A percentile compares a stretch with the other conserved stretches of the same genome.
These are phyloP conservation scores for Mohoua ochrocephala DNA, from an alignment of 2,113 vertebrate genomes.

Conservation along the genomic window DNA sequence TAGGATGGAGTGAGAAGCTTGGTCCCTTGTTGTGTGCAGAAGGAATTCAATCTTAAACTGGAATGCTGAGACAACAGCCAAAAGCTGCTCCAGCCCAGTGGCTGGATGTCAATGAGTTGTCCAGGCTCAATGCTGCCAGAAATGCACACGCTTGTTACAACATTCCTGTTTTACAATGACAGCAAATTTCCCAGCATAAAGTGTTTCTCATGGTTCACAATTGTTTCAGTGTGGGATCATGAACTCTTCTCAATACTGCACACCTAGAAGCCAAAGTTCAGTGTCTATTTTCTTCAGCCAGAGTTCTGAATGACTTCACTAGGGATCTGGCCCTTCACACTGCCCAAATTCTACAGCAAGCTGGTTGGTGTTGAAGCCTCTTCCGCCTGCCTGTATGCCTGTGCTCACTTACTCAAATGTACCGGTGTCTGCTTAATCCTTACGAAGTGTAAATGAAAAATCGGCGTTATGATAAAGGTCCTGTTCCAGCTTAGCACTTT, in stretches of 20 bases:
- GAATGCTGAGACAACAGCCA: not conserved
- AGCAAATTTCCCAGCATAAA: not conserved
- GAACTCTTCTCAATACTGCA: not conserved
- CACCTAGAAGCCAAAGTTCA: not conserved
- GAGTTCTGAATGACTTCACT: not conserved
- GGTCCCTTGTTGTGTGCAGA: not conserved
- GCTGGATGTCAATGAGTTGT: not conserved
- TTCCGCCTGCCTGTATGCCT: not conserved
- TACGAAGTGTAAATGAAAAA: not conserved
- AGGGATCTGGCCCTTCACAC: not conserved
- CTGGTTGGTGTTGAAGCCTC: not conserved
- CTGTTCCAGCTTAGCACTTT: not conserved
- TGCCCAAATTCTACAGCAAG: not conserved
- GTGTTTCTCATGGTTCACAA: not conserved
- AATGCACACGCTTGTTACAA: not conserved
- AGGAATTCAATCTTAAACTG: not conserved
- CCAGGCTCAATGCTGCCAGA: not conserved
- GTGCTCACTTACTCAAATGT: not conserved
- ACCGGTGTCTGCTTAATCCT: not conserved
- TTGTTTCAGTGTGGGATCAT: not conserved
- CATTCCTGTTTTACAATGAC: not conserved
- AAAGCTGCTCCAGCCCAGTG: not conserved
- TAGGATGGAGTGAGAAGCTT: not conserved
- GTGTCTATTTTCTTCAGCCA: not conserved
- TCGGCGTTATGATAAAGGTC: not conserved